Evolutionary conservation across 2,888 invertebrate species (phyloP), one percentile per base, ranked within the genome.

Genomic region (Polyommatus iphigenia): DNA sequence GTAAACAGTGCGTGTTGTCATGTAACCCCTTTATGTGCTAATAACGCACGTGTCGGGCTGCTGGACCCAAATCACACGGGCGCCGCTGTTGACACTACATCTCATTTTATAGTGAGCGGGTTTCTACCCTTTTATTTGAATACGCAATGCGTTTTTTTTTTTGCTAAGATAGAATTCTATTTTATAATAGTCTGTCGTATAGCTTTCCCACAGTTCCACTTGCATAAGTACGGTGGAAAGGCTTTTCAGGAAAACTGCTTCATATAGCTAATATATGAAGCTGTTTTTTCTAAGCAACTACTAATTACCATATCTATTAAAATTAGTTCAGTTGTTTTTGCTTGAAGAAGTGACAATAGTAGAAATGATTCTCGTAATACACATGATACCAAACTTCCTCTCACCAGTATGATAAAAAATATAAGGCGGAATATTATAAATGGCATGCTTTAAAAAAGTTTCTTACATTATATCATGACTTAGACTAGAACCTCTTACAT

Each of bases 1-100:
- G 84, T 83, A 83, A 84, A 84, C 82, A 84, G 78, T 78, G 80
- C 73, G 76, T 78, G 77, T 75, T 77, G 41, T 72, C 72, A 5
- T 67, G 67, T 20, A 41, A 72, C 72, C 72, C 72, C 36, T 72
- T 72, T 72, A 41, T 72, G 72, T 41, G 72, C 72, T 72, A 72
- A 72, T 72, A 72, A 72, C n/a, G 72, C 20, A 20, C 72, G 71
- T 71, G 72, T 72, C 20, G 20, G 72, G 29, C 67, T 32, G 67
- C 29, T 32, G 29, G 29, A 15, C 67, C 67, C 67, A 32, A 67
- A 32, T 67, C 67, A 29, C 67, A 29, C 67, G 7, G 67, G 67
- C 29, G 13, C 67, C 32, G 6, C 32, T 67, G 67, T 67, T 67
- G 67, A 67, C 67, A 32, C 62, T 67, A 67, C 67, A 67, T 67